phyloP scores from a whole-genome alignment of 2,797 vertebrate genomes.

The Paratrypauchen microcephalus region DNA sequence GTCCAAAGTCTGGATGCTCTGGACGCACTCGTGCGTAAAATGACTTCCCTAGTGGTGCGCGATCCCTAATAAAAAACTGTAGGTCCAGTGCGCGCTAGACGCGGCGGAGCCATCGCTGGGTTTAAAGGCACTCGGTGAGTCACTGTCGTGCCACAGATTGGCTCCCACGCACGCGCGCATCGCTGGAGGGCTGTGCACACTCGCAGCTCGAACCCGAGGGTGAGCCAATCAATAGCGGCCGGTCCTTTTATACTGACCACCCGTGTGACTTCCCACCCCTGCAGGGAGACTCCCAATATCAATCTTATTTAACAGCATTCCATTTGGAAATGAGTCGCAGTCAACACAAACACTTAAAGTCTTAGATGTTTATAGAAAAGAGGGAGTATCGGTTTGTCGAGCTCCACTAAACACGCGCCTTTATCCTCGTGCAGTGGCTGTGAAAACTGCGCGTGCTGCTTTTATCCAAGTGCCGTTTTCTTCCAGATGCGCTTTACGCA shows the following conservation, averaged over 20 bases:
- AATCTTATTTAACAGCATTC: slow-evolving; percentile 18
- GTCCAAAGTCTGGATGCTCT: slow-evolving; percentile 29
- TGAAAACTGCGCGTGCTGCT: slow-evolving; percentile 28
- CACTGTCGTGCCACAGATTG: slow-evolving; percentile 51
- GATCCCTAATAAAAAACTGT: slow-evolving; percentile 43
- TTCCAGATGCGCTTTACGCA: slow-evolving; percentile 20
- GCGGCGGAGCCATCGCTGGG: slow-evolving; percentile 46
- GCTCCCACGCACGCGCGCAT: slow-evolving; percentile 30
- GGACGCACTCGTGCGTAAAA: slow-evolving; percentile 54
- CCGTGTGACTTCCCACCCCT: background rate
- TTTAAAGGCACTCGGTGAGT: slow-evolving; percentile 42
- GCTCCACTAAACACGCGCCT: slow-evolving; percentile 24
- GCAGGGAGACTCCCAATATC: slow-evolving; percentile 12
- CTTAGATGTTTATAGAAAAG: background rate
- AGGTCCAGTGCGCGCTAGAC: slow-evolving; percentile 34
- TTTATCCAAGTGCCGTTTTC: slow-evolving; percentile 13
- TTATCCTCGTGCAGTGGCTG: slow-evolving; percentile 48
- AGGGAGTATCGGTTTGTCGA: slow-evolving; percentile 7
- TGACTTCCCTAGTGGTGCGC: slow-evolving; percentile 50
- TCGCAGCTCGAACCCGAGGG: slow-evolving; percentile 10
- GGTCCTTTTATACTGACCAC: slow-evolving; percentile 12
- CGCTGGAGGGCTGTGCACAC: slow-evolving; percentile 38
- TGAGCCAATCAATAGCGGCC: slow-evolving; percentile 38
- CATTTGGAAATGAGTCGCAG: slow-evolving; percentile 10
- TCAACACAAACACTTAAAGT: background rate